Percentiles rank a stretch among this genome's conserved stretches.
Evolutionary conservation across 1,140 invertebrate species (phyloP).

Genomic region (Nautilus pompilius): DNA sequence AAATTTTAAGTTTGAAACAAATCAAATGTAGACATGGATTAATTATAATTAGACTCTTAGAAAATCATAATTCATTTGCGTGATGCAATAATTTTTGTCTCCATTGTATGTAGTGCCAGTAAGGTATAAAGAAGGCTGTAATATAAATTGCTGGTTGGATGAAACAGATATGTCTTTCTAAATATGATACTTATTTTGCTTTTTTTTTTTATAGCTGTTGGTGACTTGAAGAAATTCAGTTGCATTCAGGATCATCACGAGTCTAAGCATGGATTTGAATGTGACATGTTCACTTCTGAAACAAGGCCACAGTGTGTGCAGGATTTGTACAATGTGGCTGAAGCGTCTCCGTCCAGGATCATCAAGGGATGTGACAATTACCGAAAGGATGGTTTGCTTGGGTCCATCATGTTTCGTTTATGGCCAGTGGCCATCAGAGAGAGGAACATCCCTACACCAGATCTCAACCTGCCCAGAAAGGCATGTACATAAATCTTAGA

Average conservation of each 20-base stretch:
- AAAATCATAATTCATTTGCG: no score
- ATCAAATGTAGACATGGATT: no score
- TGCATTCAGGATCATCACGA: constrained; percentile 28
- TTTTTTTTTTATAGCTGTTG: constrained; percentile 34
- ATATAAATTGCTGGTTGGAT: no score
- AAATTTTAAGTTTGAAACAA: no score
- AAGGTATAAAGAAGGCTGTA: no score
- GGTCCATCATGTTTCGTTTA: constrained; percentile 36
- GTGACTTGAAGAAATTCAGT: constrained; percentile 38
- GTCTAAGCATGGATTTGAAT: constrained; percentile 39
- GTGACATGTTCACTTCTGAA: constrained; percentile 32
- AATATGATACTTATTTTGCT: constrained; percentile 1
- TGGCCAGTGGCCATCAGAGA: constrained; percentile 45
- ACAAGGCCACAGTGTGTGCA: constrained; percentile 37
- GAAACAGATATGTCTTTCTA: neutral
- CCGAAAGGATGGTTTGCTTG: constrained; percentile 40
- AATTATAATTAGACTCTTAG: no score
- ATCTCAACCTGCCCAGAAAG: constrained; percentile 32
- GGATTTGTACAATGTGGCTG: constrained; percentile 31
- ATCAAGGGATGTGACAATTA: constrained; percentile 34
- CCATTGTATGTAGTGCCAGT: no score
- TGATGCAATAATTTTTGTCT: no score
- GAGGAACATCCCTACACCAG: constrained; percentile 24
- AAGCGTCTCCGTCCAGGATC: constrained; percentile 32
- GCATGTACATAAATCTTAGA: no score